Evolutionary conservation across 1,140 invertebrate species (phyloP).

Genomic region (Bacillus rossius): DNA sequence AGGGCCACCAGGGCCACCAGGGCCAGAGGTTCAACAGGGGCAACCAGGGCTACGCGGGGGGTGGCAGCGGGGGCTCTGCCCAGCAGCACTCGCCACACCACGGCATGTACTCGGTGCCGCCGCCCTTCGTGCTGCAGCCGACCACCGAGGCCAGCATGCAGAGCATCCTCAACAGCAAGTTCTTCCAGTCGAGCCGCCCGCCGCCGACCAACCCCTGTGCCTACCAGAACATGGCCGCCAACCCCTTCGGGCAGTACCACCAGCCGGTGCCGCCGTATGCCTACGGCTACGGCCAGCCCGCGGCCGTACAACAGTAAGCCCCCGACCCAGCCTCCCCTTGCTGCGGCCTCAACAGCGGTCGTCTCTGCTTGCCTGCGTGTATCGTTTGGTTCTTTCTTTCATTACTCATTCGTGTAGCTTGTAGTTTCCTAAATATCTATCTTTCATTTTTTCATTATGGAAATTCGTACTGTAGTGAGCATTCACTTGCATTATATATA

Average conservation of each 20-base stretch:
- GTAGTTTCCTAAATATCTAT: constrained; percentile 3
- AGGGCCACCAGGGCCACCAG: constrained; percentile 9
- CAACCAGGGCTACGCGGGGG: constrained; percentile 12
- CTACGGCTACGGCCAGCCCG: constrained; percentile 26
- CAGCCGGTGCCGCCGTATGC: constrained; percentile 22
- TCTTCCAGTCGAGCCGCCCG: constrained; percentile 49
- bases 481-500: constrained; percentile 13
- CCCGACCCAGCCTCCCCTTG: constrained; percentile 7
- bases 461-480: constrained; percentile 6
- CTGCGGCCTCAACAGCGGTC: background rate
- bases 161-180: constrained; percentile 54
- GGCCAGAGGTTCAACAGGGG: constrained; percentile 34
- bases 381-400: constrained; percentile 12
- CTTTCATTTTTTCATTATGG: constrained; percentile 4
- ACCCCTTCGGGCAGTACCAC: constrained; percentile 4
- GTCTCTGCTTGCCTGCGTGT: background rate
- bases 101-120: constrained; percentile 46
- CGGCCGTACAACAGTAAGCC: constrained; percentile 31
- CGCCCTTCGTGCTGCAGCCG: constrained; percentile 46
- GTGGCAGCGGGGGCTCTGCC: background rate
- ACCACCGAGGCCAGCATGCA: constrained; percentile 47
- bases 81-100: constrained; percentile 31
- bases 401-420: constrained; percentile 9
- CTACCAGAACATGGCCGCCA: constrained; percentile 47
- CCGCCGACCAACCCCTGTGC: constrained; percentile 48